Evolutionary conservation across 2,113 vertebrate genomes (phyloP).

Genomic region (Nothobranchius furzeri): DNA sequence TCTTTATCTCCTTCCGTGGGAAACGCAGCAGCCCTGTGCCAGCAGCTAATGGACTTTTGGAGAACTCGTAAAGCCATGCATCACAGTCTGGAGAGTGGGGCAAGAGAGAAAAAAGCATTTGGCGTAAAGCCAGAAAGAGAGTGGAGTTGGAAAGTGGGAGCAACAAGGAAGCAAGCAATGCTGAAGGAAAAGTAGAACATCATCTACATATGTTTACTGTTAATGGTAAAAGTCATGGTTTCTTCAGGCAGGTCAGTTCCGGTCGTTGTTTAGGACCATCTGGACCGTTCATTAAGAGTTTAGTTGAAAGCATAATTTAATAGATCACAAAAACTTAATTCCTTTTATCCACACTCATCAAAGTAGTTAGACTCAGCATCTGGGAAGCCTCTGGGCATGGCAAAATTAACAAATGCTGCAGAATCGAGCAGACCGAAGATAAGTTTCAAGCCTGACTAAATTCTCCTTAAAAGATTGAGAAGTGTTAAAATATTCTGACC

Average conservation of each 20-base stretch:
- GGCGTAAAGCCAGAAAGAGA: constrained; percentile 32
- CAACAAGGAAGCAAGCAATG: constrained; percentile 23
- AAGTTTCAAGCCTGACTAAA: neutral
- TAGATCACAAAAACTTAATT: neutral
- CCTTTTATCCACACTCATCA: neutral
- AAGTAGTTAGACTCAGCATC: neutral
- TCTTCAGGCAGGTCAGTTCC: no score
- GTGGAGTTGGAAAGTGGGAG: constrained; percentile 27
- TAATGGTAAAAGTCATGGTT: neutral
- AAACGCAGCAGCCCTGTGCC: constrained; percentile 68
- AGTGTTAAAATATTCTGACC: no score
- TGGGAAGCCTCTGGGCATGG: neutral
- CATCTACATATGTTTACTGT: neutral
- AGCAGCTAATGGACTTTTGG: constrained; percentile 80
- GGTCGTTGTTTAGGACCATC: neutral
- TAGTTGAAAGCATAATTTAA: neutral
- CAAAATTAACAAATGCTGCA: neutral
- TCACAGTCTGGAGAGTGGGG: constrained; percentile 48
- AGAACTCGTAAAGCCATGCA: constrained; percentile 74
- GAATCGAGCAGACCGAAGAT: neutral
- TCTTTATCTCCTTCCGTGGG: constrained; percentile 78
- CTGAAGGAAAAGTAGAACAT: constrained; percentile 15
- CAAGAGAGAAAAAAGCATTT: constrained; percentile 38
- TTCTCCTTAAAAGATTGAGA: no score
- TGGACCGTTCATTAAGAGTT: neutral